Evolutionary conservation across 2,797 vertebrate species (phyloP), one percentile per base, ranked within the genome.

Genomic region (Eulemur rubriventer): DNA sequence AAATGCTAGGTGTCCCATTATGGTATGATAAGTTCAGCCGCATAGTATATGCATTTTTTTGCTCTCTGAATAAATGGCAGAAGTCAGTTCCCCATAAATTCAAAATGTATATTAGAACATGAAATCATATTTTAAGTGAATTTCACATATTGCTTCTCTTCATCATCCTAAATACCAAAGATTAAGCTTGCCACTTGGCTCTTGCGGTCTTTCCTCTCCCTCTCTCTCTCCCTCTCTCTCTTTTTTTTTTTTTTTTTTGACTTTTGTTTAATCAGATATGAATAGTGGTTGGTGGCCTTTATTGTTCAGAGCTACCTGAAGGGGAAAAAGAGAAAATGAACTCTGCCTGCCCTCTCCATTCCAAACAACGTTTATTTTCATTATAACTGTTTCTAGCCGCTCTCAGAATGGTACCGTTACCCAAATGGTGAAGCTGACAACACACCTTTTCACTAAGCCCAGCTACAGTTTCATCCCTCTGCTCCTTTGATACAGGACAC

Each of bases 71-170:
- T 96, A 98, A 98, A 98, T 69, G 97, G 95, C 96, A 98, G 61
- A 7, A 98, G 97, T 97, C 98, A 97, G 96, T 98, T 98, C 97
- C 90, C 97, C 96, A 97, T 98, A 98, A 98, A 98, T 98, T 98
- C 97, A 97, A 98, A 98, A 98, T 97, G 97, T 97, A 73, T 97
- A 98, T 98, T 98, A 98, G 96, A 98, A 97, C 93, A 96, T 13
- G 79, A 96, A 98, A 97, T 98, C 95, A 89, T 98, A 97, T 96
- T 98, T 98, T 98, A 98, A 98, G 96, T 96, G 89, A 81, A 96
- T 98, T 98, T 98, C 96, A 96, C 91, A 96, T 97, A 97, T 97
- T 97, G 85, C 90, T 95, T 98, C 97, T 97, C 96, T 97, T 98
- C 96, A 98, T 98, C 96, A 97, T 96, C 97, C 96, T 97, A 98